Percentiles rank a stretch among this genome's conserved stretches.
Conservation (phyloP, 2,797 vertebrate genomes). For the Cuniculus paca region DNA sequence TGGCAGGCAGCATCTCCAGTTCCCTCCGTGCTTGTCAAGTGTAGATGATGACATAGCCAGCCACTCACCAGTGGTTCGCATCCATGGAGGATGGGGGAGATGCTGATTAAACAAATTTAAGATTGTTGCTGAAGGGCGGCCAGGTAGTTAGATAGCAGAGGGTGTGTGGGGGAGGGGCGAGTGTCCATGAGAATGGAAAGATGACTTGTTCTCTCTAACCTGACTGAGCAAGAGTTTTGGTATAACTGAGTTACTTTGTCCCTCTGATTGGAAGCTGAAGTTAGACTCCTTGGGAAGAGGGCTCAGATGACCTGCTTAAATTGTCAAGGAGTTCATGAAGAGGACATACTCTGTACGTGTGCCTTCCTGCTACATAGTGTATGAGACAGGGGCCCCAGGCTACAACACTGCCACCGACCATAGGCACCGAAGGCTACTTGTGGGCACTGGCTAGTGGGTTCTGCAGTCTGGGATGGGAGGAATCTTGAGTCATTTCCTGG, state of each 20-base stretch:
- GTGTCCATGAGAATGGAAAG: background rate
- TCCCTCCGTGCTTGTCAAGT: too few relatives aligned
- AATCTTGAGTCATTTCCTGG: background rate
- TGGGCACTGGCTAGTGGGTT: background rate
- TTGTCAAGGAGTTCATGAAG: background rate
- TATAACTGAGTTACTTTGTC: background rate
- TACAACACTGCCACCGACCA: background rate
- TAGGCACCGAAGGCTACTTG: background rate
- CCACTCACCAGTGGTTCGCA: background rate
- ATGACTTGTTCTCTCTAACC: background rate
- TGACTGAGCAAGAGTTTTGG: background rate
- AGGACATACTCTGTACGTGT: background rate
- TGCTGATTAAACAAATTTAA: background rate
- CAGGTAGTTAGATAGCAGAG: background rate
- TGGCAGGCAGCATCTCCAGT: background rate
- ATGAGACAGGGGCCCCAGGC: background rate
- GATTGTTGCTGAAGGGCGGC: background rate
- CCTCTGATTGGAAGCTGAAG: background rate
- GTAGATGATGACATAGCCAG: background rate
- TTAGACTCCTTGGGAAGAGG: background rate
- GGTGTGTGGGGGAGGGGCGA: background rate
- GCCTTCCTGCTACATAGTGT: background rate
- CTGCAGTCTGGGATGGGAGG: background rate
- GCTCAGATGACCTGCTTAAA: background rate
- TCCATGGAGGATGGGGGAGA: too few relatives aligned